Percentiles rank a stretch among this genome's conserved stretches.
Conservation (phyloP, 1,140 invertebrate species). For the Matsumurasca onukii region DNA sequence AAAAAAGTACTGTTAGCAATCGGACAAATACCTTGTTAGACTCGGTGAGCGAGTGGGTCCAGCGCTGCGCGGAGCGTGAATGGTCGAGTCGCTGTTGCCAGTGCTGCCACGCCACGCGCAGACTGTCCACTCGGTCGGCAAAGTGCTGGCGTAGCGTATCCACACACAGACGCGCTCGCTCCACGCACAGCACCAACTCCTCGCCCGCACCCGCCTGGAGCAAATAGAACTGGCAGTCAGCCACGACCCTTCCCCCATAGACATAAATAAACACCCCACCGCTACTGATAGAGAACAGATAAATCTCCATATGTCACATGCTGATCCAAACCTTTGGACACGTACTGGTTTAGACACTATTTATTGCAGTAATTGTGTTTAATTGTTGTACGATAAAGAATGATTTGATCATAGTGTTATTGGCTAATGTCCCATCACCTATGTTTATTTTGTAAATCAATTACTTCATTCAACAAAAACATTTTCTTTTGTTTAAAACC, state of each 20-base stretch:
- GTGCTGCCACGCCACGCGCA: constrained; percentile 67
- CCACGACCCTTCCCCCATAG: neutral
- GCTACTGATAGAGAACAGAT: too few relatives aligned
- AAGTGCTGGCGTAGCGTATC: constrained; percentile 70
- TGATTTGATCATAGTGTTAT: too few relatives aligned
- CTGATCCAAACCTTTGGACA: too few relatives aligned
- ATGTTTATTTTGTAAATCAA: too few relatives aligned
- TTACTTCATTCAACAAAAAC: too few relatives aligned
- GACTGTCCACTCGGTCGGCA: constrained; percentile 62
- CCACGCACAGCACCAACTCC: constrained; percentile 73
- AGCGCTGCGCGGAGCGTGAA: constrained; percentile 62
- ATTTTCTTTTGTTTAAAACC: too few relatives aligned
- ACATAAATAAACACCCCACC: constrained; percentile 11
- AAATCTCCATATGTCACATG: too few relatives aligned
- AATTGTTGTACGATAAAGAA: too few relatives aligned
- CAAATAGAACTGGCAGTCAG: constrained; percentile 24
- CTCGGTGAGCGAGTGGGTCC: constrained; percentile 71
- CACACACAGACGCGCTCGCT: constrained; percentile 65
- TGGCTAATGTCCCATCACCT: too few relatives aligned
- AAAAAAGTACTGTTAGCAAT: too few relatives aligned
- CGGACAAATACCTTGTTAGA: constrained; percentile 69
- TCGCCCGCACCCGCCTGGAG: constrained; percentile 58
- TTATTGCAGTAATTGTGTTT: too few relatives aligned
- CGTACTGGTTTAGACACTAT: too few relatives aligned
- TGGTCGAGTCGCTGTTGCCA: constrained; percentile 63